Evolutionary conservation across 1,140 invertebrate species (phyloP).

Genomic region (Lordiphosa clarofinis): DNA sequence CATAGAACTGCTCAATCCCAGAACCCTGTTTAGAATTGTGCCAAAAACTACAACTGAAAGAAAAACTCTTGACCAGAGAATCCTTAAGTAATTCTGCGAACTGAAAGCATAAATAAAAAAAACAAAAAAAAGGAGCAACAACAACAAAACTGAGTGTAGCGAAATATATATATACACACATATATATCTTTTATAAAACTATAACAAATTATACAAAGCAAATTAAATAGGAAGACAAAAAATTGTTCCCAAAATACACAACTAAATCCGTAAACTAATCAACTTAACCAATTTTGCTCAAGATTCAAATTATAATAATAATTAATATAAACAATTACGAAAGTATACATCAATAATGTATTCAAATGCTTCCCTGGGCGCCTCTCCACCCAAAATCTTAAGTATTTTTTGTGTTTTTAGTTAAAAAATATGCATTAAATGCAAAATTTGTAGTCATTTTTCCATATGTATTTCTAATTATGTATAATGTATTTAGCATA

Average conservation of each 20-base stretch:
- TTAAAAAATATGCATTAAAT: slow-evolving; percentile 61
- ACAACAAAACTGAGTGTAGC: slow-evolving; percentile 40
- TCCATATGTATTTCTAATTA: slow-evolving; percentile 47
- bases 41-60: slow-evolving; percentile 32
- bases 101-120: slow-evolving; percentile 30
- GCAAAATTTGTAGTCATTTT: slow-evolving; percentile 69
- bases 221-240: slow-evolving; percentile 20
- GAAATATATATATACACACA: slow-evolving; percentile 29
- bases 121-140: slow-evolving; percentile 3
- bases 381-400: slow-evolving; percentile 33
- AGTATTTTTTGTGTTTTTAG: slow-evolving; percentile 62
- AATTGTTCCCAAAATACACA: slow-evolving; percentile 35
- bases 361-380: slow-evolving; percentile 41
- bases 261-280: slow-evolving; percentile 28
- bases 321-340: slow-evolving; percentile 15
- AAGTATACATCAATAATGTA: slow-evolving; percentile 27
- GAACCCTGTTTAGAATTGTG: slow-evolving; percentile 39
- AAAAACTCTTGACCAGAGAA: slow-evolving; percentile 23
- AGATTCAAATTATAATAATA: slow-evolving; percentile 30
- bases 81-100: slow-evolving; percentile 29
- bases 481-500: slow-evolving; percentile 38
- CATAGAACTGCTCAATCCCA: slow-evolving; percentile 24
- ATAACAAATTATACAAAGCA: slow-evolving; percentile 18
- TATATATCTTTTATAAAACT: slow-evolving; percentile 45
- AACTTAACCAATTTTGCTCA: slow-evolving; percentile 48